phyloP scores from a whole-genome alignment of 1,140 invertebrate genomes.

The Lanistes nyassanus region DNA sequence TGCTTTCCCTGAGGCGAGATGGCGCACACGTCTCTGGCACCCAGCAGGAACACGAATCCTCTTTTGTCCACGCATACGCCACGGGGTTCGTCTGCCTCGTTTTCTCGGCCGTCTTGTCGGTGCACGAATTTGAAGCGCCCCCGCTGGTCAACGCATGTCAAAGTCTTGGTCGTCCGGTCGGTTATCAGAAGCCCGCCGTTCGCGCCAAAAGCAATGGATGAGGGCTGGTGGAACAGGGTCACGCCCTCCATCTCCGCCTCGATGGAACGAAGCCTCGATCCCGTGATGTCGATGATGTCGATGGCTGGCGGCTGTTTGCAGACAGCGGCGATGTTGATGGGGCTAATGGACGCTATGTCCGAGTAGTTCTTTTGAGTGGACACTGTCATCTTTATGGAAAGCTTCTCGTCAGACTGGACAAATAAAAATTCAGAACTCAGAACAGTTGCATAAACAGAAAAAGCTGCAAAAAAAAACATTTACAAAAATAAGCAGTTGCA shows the following conservation, averaged over 20 bases:
- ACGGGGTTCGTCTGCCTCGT: not conserved
- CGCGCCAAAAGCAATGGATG: conserved; percentile 1
- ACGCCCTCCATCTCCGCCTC: conserved; percentile 14
- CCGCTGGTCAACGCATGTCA: conserved; percentile 20
- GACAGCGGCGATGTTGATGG: conserved; percentile 28
- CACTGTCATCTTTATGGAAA: conserved; percentile 21
- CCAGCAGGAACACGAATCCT: conserved; percentile 18
- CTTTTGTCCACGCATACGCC: conserved; percentile 14
- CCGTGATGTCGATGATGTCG: conserved; percentile 32
- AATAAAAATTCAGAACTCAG: conserved; percentile 3
- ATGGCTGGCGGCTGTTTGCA: conserved; percentile 27
- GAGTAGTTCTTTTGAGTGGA: conserved; percentile 27
- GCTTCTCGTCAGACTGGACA: conserved; percentile 11
- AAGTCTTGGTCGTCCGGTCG: conserved; percentile 7
- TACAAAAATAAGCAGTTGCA: too few species aligned
- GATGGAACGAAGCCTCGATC: conserved; percentile 14
- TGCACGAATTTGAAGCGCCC: conserved; percentile 12
- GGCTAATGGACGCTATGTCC: conserved; percentile 21
- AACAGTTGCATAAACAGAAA: too few species aligned
- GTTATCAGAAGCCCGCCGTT: conserved; percentile 25
- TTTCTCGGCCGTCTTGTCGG: not conserved
- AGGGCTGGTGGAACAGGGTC: conserved; percentile 19
- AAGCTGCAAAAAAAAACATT: too few species aligned
- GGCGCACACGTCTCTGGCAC: conserved; percentile 7
- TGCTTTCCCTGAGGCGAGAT: conserved; percentile 21